These are phyloP conservation scores for Tetranychus truncatus DNA, from an alignment of 2,888 invertebrate species.

Conservation along the genomic window DNA sequence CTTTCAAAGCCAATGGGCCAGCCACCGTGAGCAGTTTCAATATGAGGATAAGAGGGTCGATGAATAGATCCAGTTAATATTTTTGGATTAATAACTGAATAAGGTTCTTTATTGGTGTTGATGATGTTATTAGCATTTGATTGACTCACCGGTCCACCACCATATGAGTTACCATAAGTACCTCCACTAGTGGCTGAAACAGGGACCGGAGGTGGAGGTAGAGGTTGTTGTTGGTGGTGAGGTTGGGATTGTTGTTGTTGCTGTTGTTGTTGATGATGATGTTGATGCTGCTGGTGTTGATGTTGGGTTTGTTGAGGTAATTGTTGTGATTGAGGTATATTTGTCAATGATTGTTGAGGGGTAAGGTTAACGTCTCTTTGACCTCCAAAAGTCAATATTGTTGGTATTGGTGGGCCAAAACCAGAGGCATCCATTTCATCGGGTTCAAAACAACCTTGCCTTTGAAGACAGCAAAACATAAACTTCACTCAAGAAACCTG, in stretches of 20 bases:
- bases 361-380: not conserved
- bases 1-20: constrained; percentile 8
- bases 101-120: constrained; percentile 1
- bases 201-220: not conserved
- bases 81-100: not conserved
- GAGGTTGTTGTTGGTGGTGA: not conserved
- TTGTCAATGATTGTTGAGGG: not conserved
- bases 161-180: not conserved
- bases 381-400: not conserved
- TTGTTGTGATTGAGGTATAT: not conserved
- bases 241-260: not conserved
- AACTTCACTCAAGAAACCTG: not conserved
- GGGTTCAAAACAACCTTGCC: not conserved
- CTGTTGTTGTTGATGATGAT: not conserved
- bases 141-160: not conserved
- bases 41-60: not conserved
- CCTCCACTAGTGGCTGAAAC: not conserved
- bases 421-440: not conserved
- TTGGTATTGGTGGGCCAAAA: not conserved
- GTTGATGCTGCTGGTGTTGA: not conserved
- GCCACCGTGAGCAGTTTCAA: not conserved
- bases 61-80: not conserved
- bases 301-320: not conserved
- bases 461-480: not conserved
- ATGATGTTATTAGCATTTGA: not conserved